Percentiles rank a stretch among this genome's conserved stretches.
Conservation (phyloP, 2,888 invertebrate genomes). For the Rhodophaea formosa region DNA sequence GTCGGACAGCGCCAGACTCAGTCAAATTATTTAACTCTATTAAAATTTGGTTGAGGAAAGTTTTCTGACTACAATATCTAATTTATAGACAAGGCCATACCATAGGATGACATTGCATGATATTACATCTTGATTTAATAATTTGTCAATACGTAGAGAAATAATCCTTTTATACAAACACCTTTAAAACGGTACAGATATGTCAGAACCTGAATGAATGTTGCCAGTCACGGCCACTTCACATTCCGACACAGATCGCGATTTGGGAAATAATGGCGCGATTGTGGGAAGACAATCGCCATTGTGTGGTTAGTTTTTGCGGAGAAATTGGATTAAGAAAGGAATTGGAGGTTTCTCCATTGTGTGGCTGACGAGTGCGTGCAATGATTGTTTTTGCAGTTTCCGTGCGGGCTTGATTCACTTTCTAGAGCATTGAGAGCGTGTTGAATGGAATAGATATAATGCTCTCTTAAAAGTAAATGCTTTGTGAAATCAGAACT, state of each 20-base stretch:
- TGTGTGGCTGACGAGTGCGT: conserved; percentile 6
- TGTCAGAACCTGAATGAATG: neutral
- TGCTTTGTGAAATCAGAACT: too few relatives aligned
- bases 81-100: too few relatives aligned
- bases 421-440: neutral
- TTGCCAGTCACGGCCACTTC: neutral
- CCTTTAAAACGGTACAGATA: neutral
- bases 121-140: neutral
- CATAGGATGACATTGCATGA: too few relatives aligned
- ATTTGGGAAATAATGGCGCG: conserved; percentile 13
- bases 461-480: too few relatives aligned
- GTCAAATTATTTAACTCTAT: too few relatives aligned
- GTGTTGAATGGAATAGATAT: too few relatives aligned
- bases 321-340: conserved; percentile 2
- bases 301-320: conserved; percentile 4
- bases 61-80: too few relatives aligned
- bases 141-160: neutral
- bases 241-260: neutral
- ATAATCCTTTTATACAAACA: conserved; percentile 1
- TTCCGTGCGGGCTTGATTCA: neutral
- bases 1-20: too few relatives aligned
- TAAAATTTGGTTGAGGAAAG: too few relatives aligned
- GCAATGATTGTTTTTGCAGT: neutral
- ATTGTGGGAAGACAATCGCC: conserved; percentile 25
- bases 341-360: neutral